These are phyloP conservation scores for Myripristis murdjan DNA, from an alignment of 2,797 vertebrate genomes.

Conservation along the genomic window DNA sequence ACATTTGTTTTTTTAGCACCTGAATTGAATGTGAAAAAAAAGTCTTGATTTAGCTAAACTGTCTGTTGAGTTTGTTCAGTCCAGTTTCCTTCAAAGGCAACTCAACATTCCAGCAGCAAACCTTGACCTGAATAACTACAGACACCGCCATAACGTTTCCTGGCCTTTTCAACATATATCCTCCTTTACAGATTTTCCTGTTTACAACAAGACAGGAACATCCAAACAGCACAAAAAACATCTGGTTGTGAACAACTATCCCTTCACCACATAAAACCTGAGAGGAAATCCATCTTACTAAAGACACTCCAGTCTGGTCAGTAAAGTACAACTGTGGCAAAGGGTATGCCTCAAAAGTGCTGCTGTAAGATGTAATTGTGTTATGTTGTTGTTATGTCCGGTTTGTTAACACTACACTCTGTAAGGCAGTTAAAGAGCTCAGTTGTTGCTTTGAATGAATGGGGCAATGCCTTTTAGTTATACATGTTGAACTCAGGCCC, in stretches of 20 bases:
- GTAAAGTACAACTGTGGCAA: slow-evolving; percentile 21
- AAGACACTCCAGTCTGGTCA: not conserved
- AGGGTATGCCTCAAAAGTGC: slow-evolving; percentile 16
- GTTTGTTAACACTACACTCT: slow-evolving; percentile 9
- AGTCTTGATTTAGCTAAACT: too few species aligned
- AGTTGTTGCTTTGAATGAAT: not conserved
- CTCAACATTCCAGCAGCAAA: not conserved
- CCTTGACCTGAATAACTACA: not conserved
- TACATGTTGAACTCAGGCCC: not conserved
- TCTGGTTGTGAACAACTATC: not conserved
- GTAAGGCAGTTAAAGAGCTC: not conserved
- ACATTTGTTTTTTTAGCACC: too few species aligned
- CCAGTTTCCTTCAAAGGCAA: too few species aligned
- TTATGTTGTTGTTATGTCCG: slow-evolving; percentile 9
- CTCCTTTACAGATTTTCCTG: not conserved
- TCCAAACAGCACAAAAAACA: not conserved
- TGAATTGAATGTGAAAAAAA: too few species aligned
- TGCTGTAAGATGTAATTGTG: slow-evolving; percentile 24
- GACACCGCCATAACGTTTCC: not conserved
- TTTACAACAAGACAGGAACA: not conserved
- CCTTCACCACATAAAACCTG: not conserved
- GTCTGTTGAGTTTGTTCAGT: too few species aligned
- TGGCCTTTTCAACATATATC: not conserved
- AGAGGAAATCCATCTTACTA: slow-evolving; percentile 4
- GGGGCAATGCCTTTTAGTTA: not conserved